These are phyloP conservation scores for Aphidius ervi DNA, from an alignment of 1,140 invertebrate genomes.

Conservation along the genomic window DNA sequence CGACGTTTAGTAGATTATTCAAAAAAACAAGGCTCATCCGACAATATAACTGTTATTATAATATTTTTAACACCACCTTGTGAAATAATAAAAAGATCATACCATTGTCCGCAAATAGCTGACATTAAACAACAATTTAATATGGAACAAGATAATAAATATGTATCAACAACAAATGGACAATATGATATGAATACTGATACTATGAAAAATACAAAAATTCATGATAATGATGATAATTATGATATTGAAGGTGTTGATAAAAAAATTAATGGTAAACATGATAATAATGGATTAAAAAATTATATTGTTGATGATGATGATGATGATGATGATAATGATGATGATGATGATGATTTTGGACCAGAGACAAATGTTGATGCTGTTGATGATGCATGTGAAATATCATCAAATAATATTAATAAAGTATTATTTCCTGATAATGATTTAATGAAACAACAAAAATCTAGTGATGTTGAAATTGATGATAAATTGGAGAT, in stretches of 20 bases:
- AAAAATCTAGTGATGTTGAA: not conserved
- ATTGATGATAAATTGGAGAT: not conserved
- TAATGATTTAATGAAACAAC: slow-evolving; percentile 11
- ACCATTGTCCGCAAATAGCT: slow-evolving; percentile 29
- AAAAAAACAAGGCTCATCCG: slow-evolving; percentile 70
- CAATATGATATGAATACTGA: slow-evolving; percentile 29
- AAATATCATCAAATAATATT: slow-evolving; percentile 32
- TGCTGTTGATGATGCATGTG: slow-evolving; percentile 50
- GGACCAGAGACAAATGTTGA: slow-evolving; percentile 63
- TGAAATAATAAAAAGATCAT: slow-evolving; percentile 57
- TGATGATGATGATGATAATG: slow-evolving; percentile 56
- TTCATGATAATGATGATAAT: slow-evolving; percentile 17
- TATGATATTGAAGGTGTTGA: slow-evolving; percentile 9
- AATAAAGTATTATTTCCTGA: slow-evolving; percentile 34
- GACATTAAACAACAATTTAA: slow-evolving; percentile 32
- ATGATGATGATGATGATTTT: slow-evolving; percentile 57
- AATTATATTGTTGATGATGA: slow-evolving; percentile 48
- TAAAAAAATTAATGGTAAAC: slow-evolving; percentile 44
- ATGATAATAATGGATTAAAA: slow-evolving; percentile 40
- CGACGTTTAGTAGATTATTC: slow-evolving; percentile 68
- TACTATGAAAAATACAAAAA: slow-evolving; percentile 26
- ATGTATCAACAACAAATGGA: slow-evolving; percentile 29
- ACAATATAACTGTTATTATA: slow-evolving; percentile 87
- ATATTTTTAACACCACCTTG: slow-evolving; percentile 75
- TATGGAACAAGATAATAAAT: slow-evolving; percentile 34